Evolutionary conservation across 2,113 vertebrate species (phyloP).

Genomic region (Excalfactoria chinensis): DNA sequence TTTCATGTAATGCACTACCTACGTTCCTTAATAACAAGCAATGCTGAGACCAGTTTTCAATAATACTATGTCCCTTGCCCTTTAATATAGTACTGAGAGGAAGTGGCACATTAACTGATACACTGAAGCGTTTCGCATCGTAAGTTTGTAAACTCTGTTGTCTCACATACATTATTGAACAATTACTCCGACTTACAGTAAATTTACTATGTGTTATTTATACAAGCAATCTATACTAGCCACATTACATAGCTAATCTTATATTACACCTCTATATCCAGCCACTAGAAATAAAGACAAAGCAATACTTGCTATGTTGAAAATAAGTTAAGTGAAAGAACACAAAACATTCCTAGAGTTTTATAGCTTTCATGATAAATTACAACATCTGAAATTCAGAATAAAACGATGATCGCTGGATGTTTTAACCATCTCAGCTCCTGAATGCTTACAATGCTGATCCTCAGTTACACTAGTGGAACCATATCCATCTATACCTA

Average conservation of each 20-base stretch:
- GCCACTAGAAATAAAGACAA: background rate
- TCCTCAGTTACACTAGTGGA: background rate
- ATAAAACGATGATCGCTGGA: background rate
- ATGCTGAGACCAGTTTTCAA: conserved; percentile 65
- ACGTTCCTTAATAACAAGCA: conserved; percentile 68
- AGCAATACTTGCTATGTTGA: background rate
- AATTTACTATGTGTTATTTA: conserved; percentile 8
- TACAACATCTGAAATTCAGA: background rate
- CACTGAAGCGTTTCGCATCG: background rate
- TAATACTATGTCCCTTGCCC: conserved; percentile 53
- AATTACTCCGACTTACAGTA: conserved; percentile 12
- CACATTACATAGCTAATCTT: background rate
- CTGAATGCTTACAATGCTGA: background rate
- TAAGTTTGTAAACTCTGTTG: conserved; percentile 43
- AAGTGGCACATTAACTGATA: conserved; percentile 25
- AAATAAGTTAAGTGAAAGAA: conserved; percentile 6
- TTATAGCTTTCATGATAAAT: background rate
- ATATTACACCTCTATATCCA: background rate
- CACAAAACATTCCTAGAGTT: background rate
- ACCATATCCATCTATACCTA: background rate
- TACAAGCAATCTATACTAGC: background rate
- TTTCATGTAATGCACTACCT: conserved; percentile 64
- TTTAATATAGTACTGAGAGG: conserved; percentile 49
- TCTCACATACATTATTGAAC: background rate
- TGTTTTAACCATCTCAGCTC: background rate